A percentile compares a stretch with the other conserved stretches of the same genome.
Evolutionary conservation across 2,113 vertebrate species (phyloP).

Genomic region (Terrapene triunguis): DNA sequence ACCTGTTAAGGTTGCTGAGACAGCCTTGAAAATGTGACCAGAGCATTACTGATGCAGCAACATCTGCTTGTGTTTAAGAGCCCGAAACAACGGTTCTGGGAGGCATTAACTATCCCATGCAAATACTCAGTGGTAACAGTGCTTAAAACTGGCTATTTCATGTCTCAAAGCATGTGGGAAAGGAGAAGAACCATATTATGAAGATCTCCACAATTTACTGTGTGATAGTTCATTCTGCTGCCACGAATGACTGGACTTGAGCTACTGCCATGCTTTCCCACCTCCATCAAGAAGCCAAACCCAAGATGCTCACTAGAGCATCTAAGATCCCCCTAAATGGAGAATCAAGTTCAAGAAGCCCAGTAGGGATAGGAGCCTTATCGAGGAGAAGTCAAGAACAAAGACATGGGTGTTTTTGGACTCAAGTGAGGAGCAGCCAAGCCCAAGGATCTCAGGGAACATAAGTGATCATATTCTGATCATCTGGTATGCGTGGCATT

Average conservation of each 20-base stretch:
- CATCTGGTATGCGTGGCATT: not conserved
- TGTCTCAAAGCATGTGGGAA: not conserved
- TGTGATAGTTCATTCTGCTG: not conserved
- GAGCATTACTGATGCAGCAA: conserved; percentile 15
- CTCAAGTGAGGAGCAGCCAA: not conserved
- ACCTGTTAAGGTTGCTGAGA: not conserved
- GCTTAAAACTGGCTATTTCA: not conserved
- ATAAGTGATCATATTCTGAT: not conserved
- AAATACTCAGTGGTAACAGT: not conserved
- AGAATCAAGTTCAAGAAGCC: not conserved
- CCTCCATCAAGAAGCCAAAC: not conserved
- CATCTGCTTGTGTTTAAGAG: conserved; percentile 14
- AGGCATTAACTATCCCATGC: not conserved
- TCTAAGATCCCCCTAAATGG: not conserved
- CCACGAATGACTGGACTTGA: not conserved
- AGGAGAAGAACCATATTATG: not conserved
- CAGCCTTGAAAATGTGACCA: conserved; percentile 25
- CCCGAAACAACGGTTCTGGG: not conserved
- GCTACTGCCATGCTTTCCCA: not conserved
- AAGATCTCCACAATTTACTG: not conserved
- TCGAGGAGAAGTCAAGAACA: not conserved
- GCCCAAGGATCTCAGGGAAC: not conserved
- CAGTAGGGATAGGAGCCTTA: not conserved
- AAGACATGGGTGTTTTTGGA: not conserved
- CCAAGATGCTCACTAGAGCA: not conserved